Base-by-base conservation (phyloP, 2,888 invertebrate genomes). In the Eupithecia tripunctaria region DNA sequence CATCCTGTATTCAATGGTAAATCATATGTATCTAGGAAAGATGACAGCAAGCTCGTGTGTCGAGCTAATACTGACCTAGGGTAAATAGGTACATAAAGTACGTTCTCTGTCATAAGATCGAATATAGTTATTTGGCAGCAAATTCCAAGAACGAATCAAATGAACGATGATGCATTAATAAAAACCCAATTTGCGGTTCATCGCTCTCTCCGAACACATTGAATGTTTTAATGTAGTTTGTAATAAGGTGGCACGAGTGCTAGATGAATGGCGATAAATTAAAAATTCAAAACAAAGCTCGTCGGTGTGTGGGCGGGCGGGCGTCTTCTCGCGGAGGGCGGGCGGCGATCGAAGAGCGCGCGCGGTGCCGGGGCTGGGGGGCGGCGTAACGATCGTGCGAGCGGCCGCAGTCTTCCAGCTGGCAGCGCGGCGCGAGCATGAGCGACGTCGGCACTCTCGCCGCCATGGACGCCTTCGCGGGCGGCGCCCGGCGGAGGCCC, bases 381-480 rank as follows among this genome's bases (percentile, higher is more conserved):
- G 86, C 85, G 88, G 82, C 85, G 88, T 89, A 90, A 90, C 86
- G 89, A 88, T 88, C 88, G 88, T 82, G 81, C 83, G 84, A 84
- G 68, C 86, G 90, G 91, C 93, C 92, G 93, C 93, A 92, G 93
- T 93, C 90, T 92, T 92, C 91, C 92, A 92, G 89, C 91, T 88
- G 91, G 90, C 87, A 95, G 95, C 91, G 91, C 88, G 90, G 86
- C 86, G 93, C 87, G 89, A 93, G 90, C 91, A 94, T 94, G 94
- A 89, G 93, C 92, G 93, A 93, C 92, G 94, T 94, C 86, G 94
- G 93, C 89, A 94, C 94, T 92, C 94, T 94, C 89, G 94, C 93
- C 88, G 94, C 92, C 82, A 94, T 92, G 93, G 94, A 93, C 91
- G 94, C 92, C 88, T 94, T 92, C 90, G 94, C 92, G 88, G 93